These are phyloP conservation scores for Temnothorax rugatulus DNA, from an alignment of 2,888 invertebrate genomes.

Conservation along the genomic window DNA sequence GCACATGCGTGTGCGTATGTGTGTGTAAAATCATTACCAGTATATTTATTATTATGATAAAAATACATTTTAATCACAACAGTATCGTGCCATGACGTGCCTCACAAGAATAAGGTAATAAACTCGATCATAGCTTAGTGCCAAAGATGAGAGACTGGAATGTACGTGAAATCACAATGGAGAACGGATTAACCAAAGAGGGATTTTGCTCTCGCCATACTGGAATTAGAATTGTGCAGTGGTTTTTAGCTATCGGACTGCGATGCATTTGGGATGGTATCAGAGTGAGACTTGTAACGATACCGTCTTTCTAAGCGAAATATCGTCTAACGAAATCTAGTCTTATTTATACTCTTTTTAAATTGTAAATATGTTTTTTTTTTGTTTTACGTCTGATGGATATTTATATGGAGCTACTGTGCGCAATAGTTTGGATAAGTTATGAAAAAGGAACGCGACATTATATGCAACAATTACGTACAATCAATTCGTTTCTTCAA, in stretches of 20 bases:
- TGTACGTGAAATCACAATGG: constrained; percentile 66
- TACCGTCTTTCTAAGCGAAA: constrained; percentile 61
- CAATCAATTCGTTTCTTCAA: constrained; percentile 24
- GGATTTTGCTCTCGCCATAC: constrained; percentile 73
- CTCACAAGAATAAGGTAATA: constrained; percentile 61
- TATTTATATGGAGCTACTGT: constrained; percentile 7
- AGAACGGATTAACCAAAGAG: constrained; percentile 82
- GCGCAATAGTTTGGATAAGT: not conserved
- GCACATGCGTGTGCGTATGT: too few relatives aligned
- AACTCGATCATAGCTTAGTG: constrained; percentile 79
- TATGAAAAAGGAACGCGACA: not conserved
- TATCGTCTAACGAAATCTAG: constrained; percentile 79
- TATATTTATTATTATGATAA: constrained; percentile 5
- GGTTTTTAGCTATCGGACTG: constrained; percentile 26
- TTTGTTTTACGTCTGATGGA: constrained; percentile 41
- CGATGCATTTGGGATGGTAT: constrained; percentile 61
- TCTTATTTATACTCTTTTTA: constrained; percentile 79
- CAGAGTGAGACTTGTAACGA: constrained; percentile 30
- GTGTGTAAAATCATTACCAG: not conserved
- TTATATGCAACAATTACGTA: constrained; percentile 5
- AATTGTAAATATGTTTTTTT: constrained; percentile 71
- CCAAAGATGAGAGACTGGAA: constrained; percentile 84
- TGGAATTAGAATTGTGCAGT: constrained; percentile 46
- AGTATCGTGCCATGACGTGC: constrained; percentile 32
- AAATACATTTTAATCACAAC: not conserved